Conservation (phyloP, 2,888 invertebrate genomes). For the Oxyteleia sp. region DNA sequence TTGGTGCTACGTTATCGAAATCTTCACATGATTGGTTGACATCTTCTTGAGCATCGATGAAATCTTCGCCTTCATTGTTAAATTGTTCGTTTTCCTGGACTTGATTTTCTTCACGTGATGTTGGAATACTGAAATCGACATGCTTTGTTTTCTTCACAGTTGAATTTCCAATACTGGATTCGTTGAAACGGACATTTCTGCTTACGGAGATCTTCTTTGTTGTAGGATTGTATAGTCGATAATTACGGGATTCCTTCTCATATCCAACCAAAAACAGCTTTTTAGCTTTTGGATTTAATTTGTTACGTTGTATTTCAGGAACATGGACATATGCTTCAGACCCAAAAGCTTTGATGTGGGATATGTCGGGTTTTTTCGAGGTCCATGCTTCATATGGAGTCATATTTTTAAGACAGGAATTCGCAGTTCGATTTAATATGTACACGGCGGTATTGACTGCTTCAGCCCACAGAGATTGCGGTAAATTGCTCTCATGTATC, state of each 20-base stretch:
- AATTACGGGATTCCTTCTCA: slow-evolving; percentile 2
- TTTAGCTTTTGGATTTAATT: background rate
- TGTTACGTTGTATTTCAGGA: background rate
- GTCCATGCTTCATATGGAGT: slow-evolving; percentile 72
- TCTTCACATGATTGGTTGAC: background rate
- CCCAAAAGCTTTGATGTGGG: slow-evolving; percentile 26
- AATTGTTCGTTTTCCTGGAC: background rate
- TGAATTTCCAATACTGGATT: too few species aligned
- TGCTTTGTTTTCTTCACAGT: too few species aligned
- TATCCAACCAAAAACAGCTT: background rate
- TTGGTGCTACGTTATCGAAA: too few species aligned
- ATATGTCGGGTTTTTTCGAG: slow-evolving; percentile 62
- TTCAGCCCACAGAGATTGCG: slow-evolving; percentile 2
- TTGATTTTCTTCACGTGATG: too few species aligned
- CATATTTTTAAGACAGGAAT: background rate
- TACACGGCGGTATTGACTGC: slow-evolving; percentile 26
- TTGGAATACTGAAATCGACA: background rate
- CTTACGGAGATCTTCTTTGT: background rate
- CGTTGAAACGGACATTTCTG: too few species aligned
- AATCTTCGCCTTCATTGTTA: background rate
- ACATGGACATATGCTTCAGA: background rate
- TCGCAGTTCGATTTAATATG: slow-evolving; percentile 5
- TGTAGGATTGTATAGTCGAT: background rate
- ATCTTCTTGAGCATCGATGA: slow-evolving; percentile 6
- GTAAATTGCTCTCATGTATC: background rate